Conservation (phyloP, 1,140 invertebrate genomes). For the Drosophila equinoxialis region DNA sequence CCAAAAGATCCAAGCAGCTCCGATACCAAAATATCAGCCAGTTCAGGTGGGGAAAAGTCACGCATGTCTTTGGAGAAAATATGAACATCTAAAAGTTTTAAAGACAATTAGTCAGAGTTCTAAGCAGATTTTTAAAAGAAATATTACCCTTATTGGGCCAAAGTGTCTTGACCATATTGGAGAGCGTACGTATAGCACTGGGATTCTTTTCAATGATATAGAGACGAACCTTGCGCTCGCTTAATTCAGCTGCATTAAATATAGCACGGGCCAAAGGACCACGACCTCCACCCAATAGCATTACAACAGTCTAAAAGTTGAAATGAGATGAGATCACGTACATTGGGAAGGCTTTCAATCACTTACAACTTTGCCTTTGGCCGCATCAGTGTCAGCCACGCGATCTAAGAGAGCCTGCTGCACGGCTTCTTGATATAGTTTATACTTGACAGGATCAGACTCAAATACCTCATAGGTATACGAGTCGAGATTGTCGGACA, state of each 20-base stretch:
- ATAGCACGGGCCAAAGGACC: slow-evolving; percentile 95
- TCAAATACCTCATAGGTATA: slow-evolving; percentile 99
- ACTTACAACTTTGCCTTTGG: slow-evolving; percentile 64
- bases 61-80: slow-evolving; percentile 97
- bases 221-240: slow-evolving; percentile 86
- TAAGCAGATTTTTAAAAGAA: neutral
- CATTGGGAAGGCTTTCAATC: neutral
- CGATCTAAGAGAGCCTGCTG: slow-evolving; percentile 88
- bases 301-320: slow-evolving; percentile 86
- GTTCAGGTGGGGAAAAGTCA: slow-evolving; percentile 90
- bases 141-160: slow-evolving; percentile 89
- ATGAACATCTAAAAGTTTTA: slow-evolving; percentile 83
- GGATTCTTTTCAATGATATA: slow-evolving; percentile 99
- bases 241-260: slow-evolving; percentile 88
- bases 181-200: slow-evolving; percentile 96
- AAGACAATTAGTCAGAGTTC: neutral
- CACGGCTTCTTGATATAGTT: slow-evolving; percentile 94
- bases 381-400: slow-evolving; percentile 74
- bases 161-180: slow-evolving; percentile 90
- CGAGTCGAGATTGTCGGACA: slow-evolving; percentile 97
- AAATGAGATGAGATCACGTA: neutral
- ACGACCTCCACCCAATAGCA: slow-evolving; percentile 97
- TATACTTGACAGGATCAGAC: slow-evolving; percentile 98
- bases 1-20: slow-evolving; percentile 99
- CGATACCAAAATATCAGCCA: slow-evolving; percentile 97